Base-by-base conservation (phyloP, 2,888 invertebrate genomes). In the Schizaphis graminum region DNA sequence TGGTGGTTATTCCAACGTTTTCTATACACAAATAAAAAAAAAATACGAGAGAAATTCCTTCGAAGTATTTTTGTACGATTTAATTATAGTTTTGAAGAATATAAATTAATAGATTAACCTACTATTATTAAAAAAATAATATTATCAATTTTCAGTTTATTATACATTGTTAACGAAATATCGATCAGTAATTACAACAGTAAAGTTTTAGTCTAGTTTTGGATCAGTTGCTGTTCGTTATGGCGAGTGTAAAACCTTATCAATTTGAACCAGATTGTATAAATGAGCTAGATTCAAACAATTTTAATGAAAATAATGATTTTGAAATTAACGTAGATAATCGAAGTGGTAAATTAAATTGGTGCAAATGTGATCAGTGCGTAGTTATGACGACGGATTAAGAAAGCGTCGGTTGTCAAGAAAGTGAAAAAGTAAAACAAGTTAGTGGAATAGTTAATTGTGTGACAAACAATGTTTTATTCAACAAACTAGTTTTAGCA, bases 31-130 rank as follows among this genome's bases (percentile, higher is more conserved):
- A 86, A 1, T 47, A 86, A 86, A 86, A 86, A 47, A 86, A 61
- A 61, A 61, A 61, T 85, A 85, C 47, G 47, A 44, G 44, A 86
- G 86, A 86, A 86, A 86, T 86, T 86, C 8, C 3, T 86, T 86
- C 4, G 10, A 86, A 47, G 47, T 86, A 47, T 3, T 86, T 86
- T 86, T 47, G 47, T 47, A 47, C 85, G 44, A 44, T 85, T 85
- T 44, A 41, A 8, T 85, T 85, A 85, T 85, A 84, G 41, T 84
- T 41, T 84, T 41, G 24, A 41, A 84, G 84, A 24, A 84, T 8
- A 44, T 61, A 61, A 61, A 61, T 61, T 61, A 3, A 61, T 61
- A 61, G 3, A 61, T 11, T 28, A 61, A 28, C 61, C 61, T 0
- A 61, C 61, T 28, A 61, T 61, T 61, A 61, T 61, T 61, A 61